Evolutionary conservation across 2,888 invertebrate species (phyloP).

Genomic region (Nomada ferruginata): DNA sequence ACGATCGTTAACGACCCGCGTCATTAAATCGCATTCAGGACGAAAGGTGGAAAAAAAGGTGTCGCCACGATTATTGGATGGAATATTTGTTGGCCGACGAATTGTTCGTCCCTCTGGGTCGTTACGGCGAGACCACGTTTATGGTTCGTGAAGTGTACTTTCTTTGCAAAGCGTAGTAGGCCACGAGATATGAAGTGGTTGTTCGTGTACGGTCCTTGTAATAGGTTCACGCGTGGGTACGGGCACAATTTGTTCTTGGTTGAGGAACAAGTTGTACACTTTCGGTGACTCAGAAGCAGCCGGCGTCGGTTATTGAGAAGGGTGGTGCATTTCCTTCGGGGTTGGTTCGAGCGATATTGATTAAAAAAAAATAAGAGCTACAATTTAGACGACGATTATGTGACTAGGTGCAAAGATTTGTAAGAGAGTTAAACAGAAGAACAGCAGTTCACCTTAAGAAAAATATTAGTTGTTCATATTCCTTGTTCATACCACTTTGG

Average conservation of each 20-base stretch:
- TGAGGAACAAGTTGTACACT: constrained; percentile 14
- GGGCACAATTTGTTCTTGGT: constrained; percentile 18
- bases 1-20: background rate
- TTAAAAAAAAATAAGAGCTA: too few relatives aligned
- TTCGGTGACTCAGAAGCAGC: background rate
- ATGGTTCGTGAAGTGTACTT: background rate
- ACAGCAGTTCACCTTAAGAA: too few relatives aligned
- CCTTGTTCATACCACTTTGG: too few relatives aligned
- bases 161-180: background rate
- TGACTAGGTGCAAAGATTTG: too few relatives aligned
- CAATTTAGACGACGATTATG: too few relatives aligned
- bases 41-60: background rate
- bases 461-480: too few relatives aligned
- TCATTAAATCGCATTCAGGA: background rate
- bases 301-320: background rate
- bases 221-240: constrained; percentile 28
- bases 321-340: background rate
- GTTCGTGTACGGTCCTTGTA: background rate
- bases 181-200: constrained; percentile 11
- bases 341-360: too few relatives aligned
- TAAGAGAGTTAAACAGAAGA: too few relatives aligned
- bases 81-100: background rate
- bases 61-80: background rate
- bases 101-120: background rate
- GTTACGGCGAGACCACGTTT: background rate